Evolutionary conservation across 2,888 invertebrate genomes (phyloP).

Genomic region (Minunthozetes semirufus): DNA sequence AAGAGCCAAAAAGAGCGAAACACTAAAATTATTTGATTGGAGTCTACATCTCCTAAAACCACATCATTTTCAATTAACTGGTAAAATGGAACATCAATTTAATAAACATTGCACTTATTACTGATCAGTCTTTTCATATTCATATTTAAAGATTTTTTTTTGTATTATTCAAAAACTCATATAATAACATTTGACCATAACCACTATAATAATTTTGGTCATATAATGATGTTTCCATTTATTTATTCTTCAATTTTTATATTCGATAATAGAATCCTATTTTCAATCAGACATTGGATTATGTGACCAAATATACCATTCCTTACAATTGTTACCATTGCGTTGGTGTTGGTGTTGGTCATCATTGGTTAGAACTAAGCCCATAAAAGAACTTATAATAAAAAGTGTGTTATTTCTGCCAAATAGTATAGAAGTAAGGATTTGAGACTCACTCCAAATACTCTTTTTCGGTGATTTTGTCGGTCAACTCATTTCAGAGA

Average conservation of each 20-base stretch:
- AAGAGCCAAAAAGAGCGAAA: no score
- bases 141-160: neutral
- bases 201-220: no score
- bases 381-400: neutral
- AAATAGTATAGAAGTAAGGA: neutral
- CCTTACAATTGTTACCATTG: no score
- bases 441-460: slow-evolving; percentile 2
- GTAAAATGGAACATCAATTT: neutral
- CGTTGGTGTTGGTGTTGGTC: no score
- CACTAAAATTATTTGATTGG: no score
- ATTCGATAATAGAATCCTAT: neutral
- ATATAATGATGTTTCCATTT: no score
- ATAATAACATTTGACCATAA: no score
- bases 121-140: no score
- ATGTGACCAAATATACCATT: neutral
- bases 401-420: neutral
- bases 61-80: no score
- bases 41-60: no score
- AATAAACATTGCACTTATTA: neutral
- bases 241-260: neutral
- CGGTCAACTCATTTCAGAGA: slow-evolving; percentile 19
- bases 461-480: slow-evolving; percentile 15
- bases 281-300: neutral
- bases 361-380: neutral
- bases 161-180: neutral